phyloP scores from a whole-genome alignment of 1,140 invertebrate species.

The Phymastichus coffea region DNA sequence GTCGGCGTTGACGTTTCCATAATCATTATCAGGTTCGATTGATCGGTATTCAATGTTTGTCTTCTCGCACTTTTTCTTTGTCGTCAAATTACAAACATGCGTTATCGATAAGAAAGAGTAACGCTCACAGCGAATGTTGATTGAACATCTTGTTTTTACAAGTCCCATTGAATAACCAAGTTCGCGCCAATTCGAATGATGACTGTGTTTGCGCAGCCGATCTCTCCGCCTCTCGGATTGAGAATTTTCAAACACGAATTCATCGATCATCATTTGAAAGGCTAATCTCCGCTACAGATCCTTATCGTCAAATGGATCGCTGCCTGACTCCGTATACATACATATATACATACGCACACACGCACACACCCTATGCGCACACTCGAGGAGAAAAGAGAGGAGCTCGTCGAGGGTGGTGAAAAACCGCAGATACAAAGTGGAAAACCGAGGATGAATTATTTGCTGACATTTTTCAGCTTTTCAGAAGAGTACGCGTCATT shows the following conservation, averaged over 20 bases:
- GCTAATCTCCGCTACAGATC: conserved; percentile 20
- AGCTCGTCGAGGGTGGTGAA: background rate
- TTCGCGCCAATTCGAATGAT: conserved; percentile 16
- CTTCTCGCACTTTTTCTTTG: no score
- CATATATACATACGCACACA: background rate
- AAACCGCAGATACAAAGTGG: no score
- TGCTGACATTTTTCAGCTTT: background rate
- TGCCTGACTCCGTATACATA: background rate
- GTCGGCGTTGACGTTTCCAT: no score
- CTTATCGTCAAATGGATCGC: conserved; percentile 23
- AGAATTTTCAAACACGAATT: conserved; percentile 15
- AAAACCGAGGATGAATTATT: background rate
- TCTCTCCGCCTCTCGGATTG: conserved; percentile 11
- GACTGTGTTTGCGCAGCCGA: conserved; percentile 17
- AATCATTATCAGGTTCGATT: no score
- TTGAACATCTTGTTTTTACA: no score
- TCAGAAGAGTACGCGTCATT: conserved; percentile 1
- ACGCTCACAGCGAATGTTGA: no score
- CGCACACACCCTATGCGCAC: no score
- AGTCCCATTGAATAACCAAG: conserved; percentile 16
- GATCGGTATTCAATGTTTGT: no score
- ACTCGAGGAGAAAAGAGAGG: background rate
- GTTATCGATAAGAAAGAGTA: no score
- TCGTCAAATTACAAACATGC: no score
- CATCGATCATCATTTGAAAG: conserved; percentile 28